Conservation (phyloP, 2,797 vertebrate species). For the Platalea minor region DNA sequence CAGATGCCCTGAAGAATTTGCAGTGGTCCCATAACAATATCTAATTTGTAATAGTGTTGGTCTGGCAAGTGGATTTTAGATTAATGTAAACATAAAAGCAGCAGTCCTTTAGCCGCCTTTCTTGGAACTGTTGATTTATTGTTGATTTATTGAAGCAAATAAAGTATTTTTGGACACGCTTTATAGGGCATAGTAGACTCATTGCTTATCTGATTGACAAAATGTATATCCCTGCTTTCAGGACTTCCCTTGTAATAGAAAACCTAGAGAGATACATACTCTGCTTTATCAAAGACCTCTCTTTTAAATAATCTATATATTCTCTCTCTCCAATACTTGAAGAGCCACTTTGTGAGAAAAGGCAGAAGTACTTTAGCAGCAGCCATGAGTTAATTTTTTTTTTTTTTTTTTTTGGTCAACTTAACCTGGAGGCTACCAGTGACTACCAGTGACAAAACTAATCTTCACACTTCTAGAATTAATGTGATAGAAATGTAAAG, state of each 20-base stretch:
- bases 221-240: conserved; percentile 2
- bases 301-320: neutral
- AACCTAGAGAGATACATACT: neutral
- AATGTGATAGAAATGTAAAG: conserved; percentile 53
- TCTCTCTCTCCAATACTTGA: conserved; percentile 4
- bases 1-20: neutral
- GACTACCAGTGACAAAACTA: neutral
- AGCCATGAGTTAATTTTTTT: neutral
- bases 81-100: conserved; percentile 39
- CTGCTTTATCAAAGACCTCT: neutral
- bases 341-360: neutral
- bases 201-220: conserved; percentile 15
- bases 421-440: neutral
- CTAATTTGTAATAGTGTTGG: neutral
- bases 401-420: neutral
- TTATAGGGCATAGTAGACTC: conserved; percentile 31
- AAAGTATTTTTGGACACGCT: conserved; percentile 55
- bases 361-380: neutral
- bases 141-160: conserved; percentile 32
- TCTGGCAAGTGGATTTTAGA: conserved; percentile 6
- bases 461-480: conserved; percentile 35
- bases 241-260: neutral
- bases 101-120: neutral
- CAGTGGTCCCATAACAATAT: neutral
- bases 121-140: conserved; percentile 17